Evolutionary conservation across 2,888 invertebrate genomes (phyloP), one percentile per base, ranked within the genome.

Genomic region (Drosophila flavopinicola): DNA sequence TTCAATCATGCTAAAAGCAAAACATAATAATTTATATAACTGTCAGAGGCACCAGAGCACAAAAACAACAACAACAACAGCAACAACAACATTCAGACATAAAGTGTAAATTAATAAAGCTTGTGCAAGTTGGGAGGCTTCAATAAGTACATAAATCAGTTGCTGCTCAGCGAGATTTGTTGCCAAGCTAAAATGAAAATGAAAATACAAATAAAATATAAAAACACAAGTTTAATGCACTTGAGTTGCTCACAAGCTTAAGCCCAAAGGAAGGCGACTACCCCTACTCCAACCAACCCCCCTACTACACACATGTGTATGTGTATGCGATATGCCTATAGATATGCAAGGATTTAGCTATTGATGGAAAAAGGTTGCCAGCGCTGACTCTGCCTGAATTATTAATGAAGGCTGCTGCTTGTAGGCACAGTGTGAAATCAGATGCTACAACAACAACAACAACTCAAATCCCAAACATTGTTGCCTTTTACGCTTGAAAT

Each of bases 1-100:
- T 84, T 84, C 83, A 84, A 84, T 84, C 83, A 84, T 76, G 83
- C 79, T 84, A 84, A 84, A 84, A 84, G 87, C 84, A 83, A 87
- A 85, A 74, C 73, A 87, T 87, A 85, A 83, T 83, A 87, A 85
- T 84, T 87, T 87, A 78, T 78, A 73, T 67, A 85, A 79, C 83
- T 78, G 87, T 82, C 87, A 76, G 61, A 33, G 58, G 61, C 52
- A 57, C 45, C 39, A 51, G 52, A 49, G 9, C 47, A 2, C 20
- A 20, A 20, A 20, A 52, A 11, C 30, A 33, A 10, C 15, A 20
- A 27, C n/a, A 51, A 15, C 11, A 27, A 6, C 32, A 35, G 10
- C 29, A 20, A 9, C 10, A 51, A 80, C 20, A 23, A 2, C 29
- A 9, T n/a, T 5, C 29, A 11, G 20, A 20, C 32, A 25, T 11